Evolutionary conservation across 2,888 invertebrate species (phyloP).

Genomic region (Lithosia quadra): DNA sequence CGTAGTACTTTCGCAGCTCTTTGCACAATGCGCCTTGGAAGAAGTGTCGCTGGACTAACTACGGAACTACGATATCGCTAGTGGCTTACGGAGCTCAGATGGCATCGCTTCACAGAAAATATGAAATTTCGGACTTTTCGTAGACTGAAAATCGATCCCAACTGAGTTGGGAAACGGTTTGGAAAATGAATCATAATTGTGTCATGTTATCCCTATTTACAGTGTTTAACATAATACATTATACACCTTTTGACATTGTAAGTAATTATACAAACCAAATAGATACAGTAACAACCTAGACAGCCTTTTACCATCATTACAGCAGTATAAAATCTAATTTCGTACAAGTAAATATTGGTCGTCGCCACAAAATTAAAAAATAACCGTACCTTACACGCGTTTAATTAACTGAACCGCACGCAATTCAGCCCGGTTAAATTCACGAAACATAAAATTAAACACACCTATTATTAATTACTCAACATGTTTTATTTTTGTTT

Average conservation of each 20-base stretch:
- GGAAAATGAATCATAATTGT: no score
- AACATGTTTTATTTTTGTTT: slow-evolving; percentile 7
- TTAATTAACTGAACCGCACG: slow-evolving; percentile 24
- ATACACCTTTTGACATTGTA: not conserved
- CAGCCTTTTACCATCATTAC: not conserved
- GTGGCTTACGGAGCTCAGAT: no score
- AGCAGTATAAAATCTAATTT: slow-evolving; percentile 11
- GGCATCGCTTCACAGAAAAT: no score
- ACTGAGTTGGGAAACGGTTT: no score
- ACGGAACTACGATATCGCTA: no score
- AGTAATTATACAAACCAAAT: not conserved
- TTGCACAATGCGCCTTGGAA: no score
- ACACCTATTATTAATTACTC: slow-evolving; percentile 25
- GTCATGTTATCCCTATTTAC: not conserved
- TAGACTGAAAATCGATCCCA: no score
- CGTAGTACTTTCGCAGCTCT: no score
- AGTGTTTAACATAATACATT: not conserved
- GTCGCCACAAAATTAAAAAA: slow-evolving; percentile 21
- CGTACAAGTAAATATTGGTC: slow-evolving; percentile 12
- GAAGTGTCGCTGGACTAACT: no score
- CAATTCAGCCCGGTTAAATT: slow-evolving; percentile 14
- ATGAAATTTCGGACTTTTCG: no score
- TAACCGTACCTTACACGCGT: slow-evolving; percentile 13
- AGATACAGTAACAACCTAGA: not conserved
- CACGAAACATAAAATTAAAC: slow-evolving; percentile 25